Evolutionary conservation across 2,113 vertebrate genomes (phyloP).

Genomic region (Sylvietta virens): DNA sequence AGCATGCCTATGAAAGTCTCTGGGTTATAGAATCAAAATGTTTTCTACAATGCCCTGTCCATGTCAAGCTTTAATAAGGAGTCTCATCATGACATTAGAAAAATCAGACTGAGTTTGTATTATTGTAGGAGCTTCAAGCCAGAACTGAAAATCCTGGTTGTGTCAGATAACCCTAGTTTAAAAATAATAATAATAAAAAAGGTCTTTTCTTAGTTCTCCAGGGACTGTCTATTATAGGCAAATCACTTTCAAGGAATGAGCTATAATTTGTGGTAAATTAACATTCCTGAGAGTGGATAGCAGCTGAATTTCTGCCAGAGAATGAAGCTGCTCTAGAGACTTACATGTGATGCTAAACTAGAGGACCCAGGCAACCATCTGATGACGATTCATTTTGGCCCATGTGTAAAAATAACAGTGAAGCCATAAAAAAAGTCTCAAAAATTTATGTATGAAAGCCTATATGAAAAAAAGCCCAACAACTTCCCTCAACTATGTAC

Average conservation of each 20-base stretch:
- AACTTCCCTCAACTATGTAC: neutral
- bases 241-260: constrained; percentile 11
- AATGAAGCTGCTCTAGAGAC: neutral
- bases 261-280: constrained; percentile 7
- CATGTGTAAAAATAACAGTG: neutral
- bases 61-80: neutral
- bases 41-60: neutral
- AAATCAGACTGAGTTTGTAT: neutral
- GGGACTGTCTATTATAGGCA: neutral
- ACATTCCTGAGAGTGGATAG: neutral
- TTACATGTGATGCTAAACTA: neutral
- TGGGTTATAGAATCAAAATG: neutral
- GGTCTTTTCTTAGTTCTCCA: neutral
- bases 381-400: neutral
- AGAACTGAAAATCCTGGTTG: neutral
- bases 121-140: neutral
- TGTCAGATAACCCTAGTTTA: neutral
- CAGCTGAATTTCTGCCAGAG: neutral
- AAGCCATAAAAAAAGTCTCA: neutral
- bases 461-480: neutral
- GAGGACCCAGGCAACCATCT: neutral
- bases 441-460: neutral
- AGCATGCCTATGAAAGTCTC: neutral
- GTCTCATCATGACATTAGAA: neutral
- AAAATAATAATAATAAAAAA: neutral